Base-by-base conservation (phyloP, 2,797 vertebrate genomes). In the Manis pentadactyla region DNA sequence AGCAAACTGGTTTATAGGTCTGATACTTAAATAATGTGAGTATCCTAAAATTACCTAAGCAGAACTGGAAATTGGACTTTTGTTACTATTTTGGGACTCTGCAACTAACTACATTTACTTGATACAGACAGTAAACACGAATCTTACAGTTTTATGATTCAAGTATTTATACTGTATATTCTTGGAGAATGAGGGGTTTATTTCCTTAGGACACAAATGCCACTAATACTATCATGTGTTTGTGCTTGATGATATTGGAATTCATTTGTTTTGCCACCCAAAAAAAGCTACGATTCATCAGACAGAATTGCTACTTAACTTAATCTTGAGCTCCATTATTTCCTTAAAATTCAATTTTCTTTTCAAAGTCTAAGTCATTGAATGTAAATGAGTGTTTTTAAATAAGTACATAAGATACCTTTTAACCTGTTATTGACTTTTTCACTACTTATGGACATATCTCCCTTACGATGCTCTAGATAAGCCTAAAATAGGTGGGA, bases 1-100 rank as follows among this genome's bases (percentile, higher is more conserved):
- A 88, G 64, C 53, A 69, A 79, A 90, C 85, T 95, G 81, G 73
- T 69, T 79, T 96, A 39, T 17, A 10, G 68, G 29, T 90, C 82
- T 97, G 3, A 51, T 90, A 89, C 93, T 96, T 97, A 79, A 93
- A 31, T 53, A 95, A 6, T 81, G 49, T 1, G 90, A 17, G 15
- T 68, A 49, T 89, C 66, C 57, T 82, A 71, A 90, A 87, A 66
- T 91, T 57, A 93, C 74, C 57, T 42, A 74, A 90, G 90, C 64
- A 74, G 61, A 73, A 84, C 29, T 92, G 27, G 63, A 81, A 96
- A 63, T 95, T 37, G 53, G 93, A 90, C 57, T 55, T 77, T 37
- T 1, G 4, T 73, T 97, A 97, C 69, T 93, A 78, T 84, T 25
- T 25, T 29, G 55, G 39, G 49, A 97, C 89, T 66, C 93, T 96